A percentile compares a stretch with the other conserved stretches of the same genome.
Evolutionary conservation across 2,797 vertebrate species (phyloP).

Genomic region (Arremon aurantiirostris): DNA sequence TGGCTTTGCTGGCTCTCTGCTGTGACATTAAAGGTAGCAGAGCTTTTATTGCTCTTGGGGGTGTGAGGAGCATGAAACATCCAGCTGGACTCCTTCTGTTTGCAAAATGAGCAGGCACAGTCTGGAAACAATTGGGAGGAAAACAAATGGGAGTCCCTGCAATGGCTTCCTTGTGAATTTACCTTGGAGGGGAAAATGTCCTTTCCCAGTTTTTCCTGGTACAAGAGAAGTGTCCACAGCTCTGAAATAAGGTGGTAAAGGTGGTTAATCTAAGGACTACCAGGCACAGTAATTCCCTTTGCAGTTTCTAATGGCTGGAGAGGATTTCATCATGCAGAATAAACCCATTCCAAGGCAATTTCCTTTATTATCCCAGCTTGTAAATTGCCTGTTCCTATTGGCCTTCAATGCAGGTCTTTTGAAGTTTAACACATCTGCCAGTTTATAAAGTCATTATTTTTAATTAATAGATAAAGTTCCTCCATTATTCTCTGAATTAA

Average conservation of each 20-base stretch:
- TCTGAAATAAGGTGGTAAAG: not conserved
- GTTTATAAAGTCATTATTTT: conserved; percentile 62
- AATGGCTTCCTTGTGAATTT: not conserved
- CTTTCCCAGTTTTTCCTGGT: not conserved
- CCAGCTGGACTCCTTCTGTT: not conserved
- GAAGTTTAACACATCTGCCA: conserved; percentile 40
- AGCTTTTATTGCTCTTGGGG: not conserved
- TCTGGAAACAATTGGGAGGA: not conserved
- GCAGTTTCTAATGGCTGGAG: not conserved
- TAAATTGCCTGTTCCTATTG: conserved; percentile 37
- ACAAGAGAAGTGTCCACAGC: not conserved
- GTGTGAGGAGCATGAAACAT: not conserved
- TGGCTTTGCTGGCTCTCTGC: not conserved
- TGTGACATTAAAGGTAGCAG: not conserved
- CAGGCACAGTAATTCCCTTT: conserved; percentile 9
- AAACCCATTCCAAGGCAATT: conserved; percentile 40
- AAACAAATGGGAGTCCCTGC: not conserved
- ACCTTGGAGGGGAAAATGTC: not conserved
- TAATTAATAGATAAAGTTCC: conserved; percentile 64
- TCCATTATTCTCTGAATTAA: conserved; percentile 43
- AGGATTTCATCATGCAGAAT: not conserved
- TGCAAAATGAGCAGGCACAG: not conserved
- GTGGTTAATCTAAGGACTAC: not conserved
- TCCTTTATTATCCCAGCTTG: conserved; percentile 20
- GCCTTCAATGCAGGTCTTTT: not conserved